These are phyloP conservation scores for Lycaena phlaeas DNA, from an alignment of 2,888 invertebrate species.

Conservation along the genomic window DNA sequence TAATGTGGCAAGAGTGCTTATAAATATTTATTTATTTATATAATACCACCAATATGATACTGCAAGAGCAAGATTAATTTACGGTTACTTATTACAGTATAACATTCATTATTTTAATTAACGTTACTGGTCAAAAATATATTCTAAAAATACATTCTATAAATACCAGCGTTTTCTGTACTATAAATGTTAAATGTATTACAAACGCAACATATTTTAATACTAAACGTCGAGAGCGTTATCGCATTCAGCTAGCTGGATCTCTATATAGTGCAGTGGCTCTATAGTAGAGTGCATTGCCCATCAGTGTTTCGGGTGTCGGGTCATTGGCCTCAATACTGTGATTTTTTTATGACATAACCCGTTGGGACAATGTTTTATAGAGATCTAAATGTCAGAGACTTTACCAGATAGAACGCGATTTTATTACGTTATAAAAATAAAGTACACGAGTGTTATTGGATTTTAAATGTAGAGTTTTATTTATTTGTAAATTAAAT, in stretches of 20 bases:
- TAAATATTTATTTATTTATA: too few relatives aligned
- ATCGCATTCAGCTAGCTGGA: slow-evolving; percentile 8
- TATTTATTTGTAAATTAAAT: too few relatives aligned
- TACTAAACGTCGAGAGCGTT: neutral
- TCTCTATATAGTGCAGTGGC: slow-evolving; percentile 13
- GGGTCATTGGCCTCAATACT: slow-evolving; percentile 23
- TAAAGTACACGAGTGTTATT: neutral
- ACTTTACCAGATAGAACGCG: slow-evolving; percentile 3
- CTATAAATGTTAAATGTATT: too few relatives aligned
- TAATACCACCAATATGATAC: too few relatives aligned
- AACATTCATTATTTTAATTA: too few relatives aligned
- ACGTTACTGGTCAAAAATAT: too few relatives aligned
- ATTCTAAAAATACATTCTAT: too few relatives aligned
- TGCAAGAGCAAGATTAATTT: too few relatives aligned
- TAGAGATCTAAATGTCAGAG: slow-evolving; percentile 7
- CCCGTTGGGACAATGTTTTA: slow-evolving; percentile 14
- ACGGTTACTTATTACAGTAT: too few relatives aligned
- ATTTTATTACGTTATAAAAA: slow-evolving; percentile 4
- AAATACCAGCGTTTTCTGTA: too few relatives aligned
- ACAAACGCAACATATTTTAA: neutral
- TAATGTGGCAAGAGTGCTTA: too few relatives aligned
- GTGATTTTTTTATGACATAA: slow-evolving; percentile 28
- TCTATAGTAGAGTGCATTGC: slow-evolving; percentile 28
- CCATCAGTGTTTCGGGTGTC: slow-evolving; percentile 25
- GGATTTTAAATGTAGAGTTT: too few relatives aligned